Percentiles rank a stretch among this genome's conserved stretches.
These are phyloP conservation scores for Spilogale gracilis DNA, from an alignment of 2,113 vertebrate species.

Conservation along the genomic window DNA sequence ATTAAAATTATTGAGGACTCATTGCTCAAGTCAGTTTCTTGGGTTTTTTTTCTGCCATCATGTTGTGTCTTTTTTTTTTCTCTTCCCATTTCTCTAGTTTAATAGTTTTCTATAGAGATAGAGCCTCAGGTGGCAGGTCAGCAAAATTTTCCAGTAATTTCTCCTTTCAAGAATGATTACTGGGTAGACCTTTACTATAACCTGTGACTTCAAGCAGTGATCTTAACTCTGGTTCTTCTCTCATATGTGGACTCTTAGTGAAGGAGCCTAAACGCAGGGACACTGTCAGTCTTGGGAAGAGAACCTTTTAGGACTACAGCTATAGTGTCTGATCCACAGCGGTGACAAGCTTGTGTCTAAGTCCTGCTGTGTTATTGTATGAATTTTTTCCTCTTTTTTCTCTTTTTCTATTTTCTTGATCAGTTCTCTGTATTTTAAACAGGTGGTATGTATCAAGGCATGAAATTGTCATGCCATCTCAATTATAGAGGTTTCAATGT, in stretches of 20 bases:
- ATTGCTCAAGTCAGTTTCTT: not conserved
- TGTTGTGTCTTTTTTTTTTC: not conserved
- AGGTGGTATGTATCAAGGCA: not conserved
- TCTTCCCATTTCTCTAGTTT: not conserved
- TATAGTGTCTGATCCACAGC: not conserved
- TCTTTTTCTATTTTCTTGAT: not conserved
- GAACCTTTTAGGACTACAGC: not conserved
- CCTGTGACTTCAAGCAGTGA: not conserved
- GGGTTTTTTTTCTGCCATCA: not conserved
- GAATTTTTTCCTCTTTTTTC: not conserved
- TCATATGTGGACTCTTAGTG: not conserved
- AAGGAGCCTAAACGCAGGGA: not conserved
- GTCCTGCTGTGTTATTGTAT: not conserved
- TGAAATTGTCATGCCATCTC: not conserved
- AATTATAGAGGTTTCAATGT: not conserved
- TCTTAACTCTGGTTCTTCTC: constrained; percentile 11
- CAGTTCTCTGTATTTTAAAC: constrained; percentile 17
- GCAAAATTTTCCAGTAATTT: constrained; percentile 25
- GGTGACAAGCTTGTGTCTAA: not conserved
- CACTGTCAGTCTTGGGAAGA: not conserved
- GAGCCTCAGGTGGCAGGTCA: not conserved
- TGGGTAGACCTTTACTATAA: not conserved
- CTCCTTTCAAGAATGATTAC: constrained; percentile 46
- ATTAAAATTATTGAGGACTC: not conserved
- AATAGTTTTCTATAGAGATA: constrained; percentile 34